Evolutionary conservation across 2,888 invertebrate genomes (phyloP), one percentile per base, ranked within the genome.

Genomic region (Drosophila multiciliata): DNA sequence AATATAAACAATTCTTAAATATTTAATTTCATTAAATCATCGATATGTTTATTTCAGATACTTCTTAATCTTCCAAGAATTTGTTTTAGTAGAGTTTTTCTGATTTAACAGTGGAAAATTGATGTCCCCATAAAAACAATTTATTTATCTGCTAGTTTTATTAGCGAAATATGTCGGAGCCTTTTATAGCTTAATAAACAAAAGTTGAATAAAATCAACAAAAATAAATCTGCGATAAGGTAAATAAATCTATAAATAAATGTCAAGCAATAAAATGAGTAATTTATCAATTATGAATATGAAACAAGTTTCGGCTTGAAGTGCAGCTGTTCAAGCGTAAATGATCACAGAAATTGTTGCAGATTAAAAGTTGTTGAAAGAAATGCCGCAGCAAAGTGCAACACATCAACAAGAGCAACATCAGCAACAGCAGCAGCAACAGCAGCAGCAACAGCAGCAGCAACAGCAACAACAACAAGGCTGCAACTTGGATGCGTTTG

Each of bases 381-480:
- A 73, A 65, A 61, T 60, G 64, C 75, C 49, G 70, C 67, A 77
- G 74, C 57, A 80, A 76, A 67, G 20, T 69, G 83, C 81, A 80
- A 68, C 80, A 78, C 72, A 82, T 85, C 85, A 82, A 80, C 78
- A 72, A 74, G 80, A 79, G 74, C 71, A 80, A 55, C 79, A 58
- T 65, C 79, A 62, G 61, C 78, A 49, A 61, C 73, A 61, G 50
- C 65, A 52, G 50, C 55, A 68, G 35, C 58, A 48, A 4, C 65
- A 20, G 53, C 73, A 55, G 45, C 65, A 52, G 38, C 58, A 70
- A 38, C 62, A 38, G n/a, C 54, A 17, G 32, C 65, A 35, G 32
- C 57, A 63, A 1, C 61, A 29, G 3, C 66, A 62, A 0, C 65
- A 61, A 20, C 59, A 69, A 60, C 71, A 63, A 69, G 42, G 71